These are phyloP conservation scores for Sinotaia quadrata DNA, from an alignment of 2,888 invertebrate species.

Conservation along the genomic window DNA sequence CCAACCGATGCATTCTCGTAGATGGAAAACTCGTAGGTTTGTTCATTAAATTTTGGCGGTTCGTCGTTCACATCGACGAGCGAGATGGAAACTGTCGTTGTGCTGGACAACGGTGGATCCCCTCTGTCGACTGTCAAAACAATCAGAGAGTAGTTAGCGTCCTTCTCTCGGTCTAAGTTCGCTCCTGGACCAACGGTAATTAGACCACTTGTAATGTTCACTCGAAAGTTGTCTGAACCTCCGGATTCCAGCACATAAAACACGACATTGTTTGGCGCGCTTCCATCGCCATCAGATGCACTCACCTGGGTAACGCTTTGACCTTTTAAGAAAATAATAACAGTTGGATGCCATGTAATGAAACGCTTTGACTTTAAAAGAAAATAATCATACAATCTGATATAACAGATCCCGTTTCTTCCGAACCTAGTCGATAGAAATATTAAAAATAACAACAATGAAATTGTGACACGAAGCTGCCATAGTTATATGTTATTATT, in stretches of 20 bases:
- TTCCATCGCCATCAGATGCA: slow-evolving; percentile 62
- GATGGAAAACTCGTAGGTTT: not conserved
- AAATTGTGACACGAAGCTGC: too few relatives aligned
- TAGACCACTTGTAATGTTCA: slow-evolving; percentile 87
- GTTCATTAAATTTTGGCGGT: slow-evolving; percentile 75
- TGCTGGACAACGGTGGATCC: slow-evolving; percentile 34
- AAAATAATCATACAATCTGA: too few relatives aligned
- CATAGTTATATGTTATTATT: too few relatives aligned
- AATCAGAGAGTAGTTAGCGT: slow-evolving; percentile 50
- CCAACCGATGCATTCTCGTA: slow-evolving; percentile 6
- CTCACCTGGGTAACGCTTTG: slow-evolving; percentile 45
- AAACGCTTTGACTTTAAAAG: too few relatives aligned
- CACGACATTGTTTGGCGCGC: slow-evolving; percentile 83
- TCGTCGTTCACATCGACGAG: slow-evolving; percentile 95
- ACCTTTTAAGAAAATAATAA: too few relatives aligned
- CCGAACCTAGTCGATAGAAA: too few relatives aligned
- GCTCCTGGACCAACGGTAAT: slow-evolving; percentile 88
- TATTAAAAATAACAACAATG: too few relatives aligned
- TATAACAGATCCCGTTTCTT: too few relatives aligned
- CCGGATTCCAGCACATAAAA: slow-evolving; percentile 92
- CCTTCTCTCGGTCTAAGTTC: slow-evolving; percentile 85
- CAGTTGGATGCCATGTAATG: too few relatives aligned
- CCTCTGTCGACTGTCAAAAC: slow-evolving; percentile 66
- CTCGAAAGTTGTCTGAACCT: slow-evolving; percentile 93
- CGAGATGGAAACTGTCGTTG: slow-evolving; percentile 75